Evolutionary conservation across 2,888 invertebrate genomes (phyloP).

Genomic region (Cantharis flavilabris): DNA sequence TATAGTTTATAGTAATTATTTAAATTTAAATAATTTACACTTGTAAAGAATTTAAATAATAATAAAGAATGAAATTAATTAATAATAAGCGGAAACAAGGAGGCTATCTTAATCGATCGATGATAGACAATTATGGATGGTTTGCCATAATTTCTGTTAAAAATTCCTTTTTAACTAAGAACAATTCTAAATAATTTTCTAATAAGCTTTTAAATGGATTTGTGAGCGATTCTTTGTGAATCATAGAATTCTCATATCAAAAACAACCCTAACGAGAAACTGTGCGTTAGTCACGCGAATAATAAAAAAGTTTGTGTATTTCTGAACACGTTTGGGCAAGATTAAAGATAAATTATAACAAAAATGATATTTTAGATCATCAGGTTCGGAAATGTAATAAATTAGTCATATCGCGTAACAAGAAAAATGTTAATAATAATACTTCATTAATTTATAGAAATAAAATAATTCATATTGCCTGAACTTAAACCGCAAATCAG

Average conservation of each 20-base stretch:
- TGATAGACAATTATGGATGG: no score
- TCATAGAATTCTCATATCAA: not conserved
- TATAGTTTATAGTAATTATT: no score
- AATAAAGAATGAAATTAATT: no score
- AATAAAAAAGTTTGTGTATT: not conserved
- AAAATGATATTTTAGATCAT: not conserved
- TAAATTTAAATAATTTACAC: no score
- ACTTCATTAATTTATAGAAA: slow-evolving; percentile 11
- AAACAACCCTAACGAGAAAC: not conserved
- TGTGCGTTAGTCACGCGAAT: not conserved
- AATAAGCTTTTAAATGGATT: not conserved
- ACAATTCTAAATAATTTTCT: not conserved
- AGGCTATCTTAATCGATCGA: no score
- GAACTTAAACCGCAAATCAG: slow-evolving; percentile 25
- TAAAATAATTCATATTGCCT: slow-evolving; percentile 7
- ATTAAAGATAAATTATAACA: not conserved
- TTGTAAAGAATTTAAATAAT: no score
- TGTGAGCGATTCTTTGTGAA: not conserved
- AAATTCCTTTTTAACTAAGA: no score
- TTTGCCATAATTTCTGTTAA: no score
- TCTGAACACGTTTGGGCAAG: not conserved
- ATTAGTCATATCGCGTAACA: not conserved
- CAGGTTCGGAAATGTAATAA: not conserved
- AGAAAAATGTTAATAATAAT: not conserved
- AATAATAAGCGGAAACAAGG: no score